phyloP scores from a whole-genome alignment of 2,113 vertebrate genomes.

The Apteryx mantelli region DNA sequence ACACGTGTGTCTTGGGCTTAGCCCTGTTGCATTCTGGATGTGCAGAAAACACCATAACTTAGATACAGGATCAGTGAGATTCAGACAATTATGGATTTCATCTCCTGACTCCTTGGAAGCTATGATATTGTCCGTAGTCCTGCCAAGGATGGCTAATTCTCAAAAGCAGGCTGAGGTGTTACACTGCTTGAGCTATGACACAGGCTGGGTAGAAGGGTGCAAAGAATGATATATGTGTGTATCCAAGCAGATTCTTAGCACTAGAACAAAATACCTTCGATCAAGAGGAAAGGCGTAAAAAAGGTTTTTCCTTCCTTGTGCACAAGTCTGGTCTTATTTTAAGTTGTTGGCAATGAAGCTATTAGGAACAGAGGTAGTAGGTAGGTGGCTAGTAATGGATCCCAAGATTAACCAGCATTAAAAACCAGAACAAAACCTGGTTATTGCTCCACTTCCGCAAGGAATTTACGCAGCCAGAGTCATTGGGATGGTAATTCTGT shows the following conservation, averaged over 20 bases:
- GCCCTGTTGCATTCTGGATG: not conserved
- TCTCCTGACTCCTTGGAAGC: not conserved
- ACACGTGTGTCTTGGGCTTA: not conserved
- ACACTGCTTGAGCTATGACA: not conserved
- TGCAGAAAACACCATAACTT: not conserved
- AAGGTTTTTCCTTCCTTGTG: not conserved
- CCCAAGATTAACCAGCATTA: not conserved
- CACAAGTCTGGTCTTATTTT: not conserved
- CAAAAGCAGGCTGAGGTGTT: not conserved
- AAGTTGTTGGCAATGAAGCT: not conserved
- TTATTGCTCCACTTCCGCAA: not conserved
- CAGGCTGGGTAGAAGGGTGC: not conserved
- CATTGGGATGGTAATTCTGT: not conserved
- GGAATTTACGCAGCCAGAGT: not conserved
- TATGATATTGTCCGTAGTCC: not conserved
- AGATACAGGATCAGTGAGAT: not conserved
- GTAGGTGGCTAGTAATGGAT: not conserved
- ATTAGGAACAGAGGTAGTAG: not conserved
- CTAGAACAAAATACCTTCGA: not conserved
- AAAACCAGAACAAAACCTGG: too few species aligned
- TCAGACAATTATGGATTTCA: not conserved
- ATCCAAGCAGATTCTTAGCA: not conserved
- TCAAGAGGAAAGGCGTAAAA: not conserved
- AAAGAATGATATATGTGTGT: rapidly evolving
- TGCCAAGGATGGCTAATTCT: not conserved